Conservation (phyloP, 2,888 invertebrate species). For the Smittia sp. region DNA sequence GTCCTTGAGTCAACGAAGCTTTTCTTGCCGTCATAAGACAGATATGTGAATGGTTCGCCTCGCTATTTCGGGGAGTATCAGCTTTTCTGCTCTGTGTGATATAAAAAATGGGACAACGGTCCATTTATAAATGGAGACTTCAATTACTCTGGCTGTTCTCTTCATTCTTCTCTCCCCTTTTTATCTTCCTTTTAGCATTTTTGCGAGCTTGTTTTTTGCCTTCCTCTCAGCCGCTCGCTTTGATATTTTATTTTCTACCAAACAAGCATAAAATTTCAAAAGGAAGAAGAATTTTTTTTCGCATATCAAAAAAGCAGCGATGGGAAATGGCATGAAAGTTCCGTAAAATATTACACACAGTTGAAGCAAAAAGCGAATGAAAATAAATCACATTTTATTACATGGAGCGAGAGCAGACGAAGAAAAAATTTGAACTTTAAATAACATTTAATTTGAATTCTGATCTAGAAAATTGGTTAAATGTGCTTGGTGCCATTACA, state of each 20-base stretch:
- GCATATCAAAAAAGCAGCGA: constrained; percentile 23
- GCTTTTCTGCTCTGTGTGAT: neutral
- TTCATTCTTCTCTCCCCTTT: constrained; percentile 10
- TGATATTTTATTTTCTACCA: constrained; percentile 18
- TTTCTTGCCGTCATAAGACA: neutral
- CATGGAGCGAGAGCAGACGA: constrained; percentile 6
- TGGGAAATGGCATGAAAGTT: constrained; percentile 20
- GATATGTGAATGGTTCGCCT: too few species aligned
- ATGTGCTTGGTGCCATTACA: constrained; percentile 10
- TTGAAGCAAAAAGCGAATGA: constrained; percentile 15
- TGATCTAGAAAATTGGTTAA: constrained; percentile 34
- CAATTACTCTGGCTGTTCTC: constrained; percentile 37
- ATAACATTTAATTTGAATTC: constrained; percentile 34
- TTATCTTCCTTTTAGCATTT: neutral
- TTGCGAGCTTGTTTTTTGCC: neutral
- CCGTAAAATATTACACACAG: constrained; percentile 12
- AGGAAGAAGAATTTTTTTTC: constrained; percentile 3
- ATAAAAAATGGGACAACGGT: constrained; percentile 36
- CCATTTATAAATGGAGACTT: constrained; percentile 41
- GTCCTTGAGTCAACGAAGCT: neutral
- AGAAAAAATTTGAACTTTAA: constrained; percentile 35
- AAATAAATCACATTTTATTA: constrained; percentile 41
- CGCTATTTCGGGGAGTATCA: neutral
- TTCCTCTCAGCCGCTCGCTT: neutral
- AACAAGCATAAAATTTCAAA: constrained; percentile 25